Evolutionary conservation across 1,140 invertebrate genomes (phyloP), one percentile per base, ranked within the genome.

Genomic region (Glossosoma conforme): DNA sequence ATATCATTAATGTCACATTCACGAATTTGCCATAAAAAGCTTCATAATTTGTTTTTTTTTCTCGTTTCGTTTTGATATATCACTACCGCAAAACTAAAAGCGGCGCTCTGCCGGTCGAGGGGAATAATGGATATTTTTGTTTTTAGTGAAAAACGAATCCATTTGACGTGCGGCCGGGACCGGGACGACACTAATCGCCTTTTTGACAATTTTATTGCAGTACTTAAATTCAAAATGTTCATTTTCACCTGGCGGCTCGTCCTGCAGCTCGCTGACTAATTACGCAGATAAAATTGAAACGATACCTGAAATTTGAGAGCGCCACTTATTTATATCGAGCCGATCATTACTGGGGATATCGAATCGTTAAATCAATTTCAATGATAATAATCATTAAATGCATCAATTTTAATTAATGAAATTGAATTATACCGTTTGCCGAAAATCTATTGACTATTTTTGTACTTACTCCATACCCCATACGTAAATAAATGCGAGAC

Each of bases 131-230:
- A 40, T 25, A 33, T 46, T 41, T 53, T 46, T 11, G 15, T 41
- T 46, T 46, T 33, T 41, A 46, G 42, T 53, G 51, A 53, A 53
- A 53, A 25, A 41, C 35, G 36, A 45, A 46, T 46, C 24, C 51
- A 53, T 53, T 53, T 53, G 43, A 42, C 25, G 35, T 44, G 44
- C 30, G 43, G 43, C 47, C 13, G 25, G n/a, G 21, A 28, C 22
- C 35, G 19, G 50, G 28, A 45, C 30, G 25, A 33, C 13, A 38
- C 17, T 38, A 42, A 50, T 43, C 30, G 28, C 14, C 37, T 36
- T 50, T 50, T 49, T 47, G 38, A 13, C 18, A 44, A 41, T 54
- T 54, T 54, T 54, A 54, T 44, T 38, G 45, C 52, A 35, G 30
- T 38, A 19, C 38, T 54, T 44, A 48, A 54, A 54, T 54, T 44